Percentiles rank a stretch among this genome's conserved stretches.
These are phyloP conservation scores for Elegia similella DNA, from an alignment of 2,888 invertebrate species.

Conservation along the genomic window DNA sequence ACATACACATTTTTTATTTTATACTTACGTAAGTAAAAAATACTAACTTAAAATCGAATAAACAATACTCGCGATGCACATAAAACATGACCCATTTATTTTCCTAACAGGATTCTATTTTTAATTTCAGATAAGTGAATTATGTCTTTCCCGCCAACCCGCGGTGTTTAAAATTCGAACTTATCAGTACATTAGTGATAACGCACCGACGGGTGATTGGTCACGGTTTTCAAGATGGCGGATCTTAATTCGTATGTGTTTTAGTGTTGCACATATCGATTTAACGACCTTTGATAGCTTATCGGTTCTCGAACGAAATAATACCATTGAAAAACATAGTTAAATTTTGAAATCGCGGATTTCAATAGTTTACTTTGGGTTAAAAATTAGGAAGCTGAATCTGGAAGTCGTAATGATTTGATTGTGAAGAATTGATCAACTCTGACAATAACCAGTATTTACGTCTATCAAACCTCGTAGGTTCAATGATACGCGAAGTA, in stretches of 20 bases:
- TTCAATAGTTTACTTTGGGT: neutral
- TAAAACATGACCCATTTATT: conserved; percentile 56
- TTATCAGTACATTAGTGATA: conserved; percentile 69
- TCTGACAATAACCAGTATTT: too few relatives aligned
- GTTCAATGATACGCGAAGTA: too few relatives aligned
- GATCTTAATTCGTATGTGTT: conserved; percentile 59
- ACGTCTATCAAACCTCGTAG: too few relatives aligned
- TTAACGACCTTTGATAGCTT: conserved; percentile 56
- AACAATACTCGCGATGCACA: conserved; percentile 24
- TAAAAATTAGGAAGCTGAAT: too few relatives aligned
- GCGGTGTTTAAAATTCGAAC: conserved; percentile 65
- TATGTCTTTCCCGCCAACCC: conserved; percentile 58
- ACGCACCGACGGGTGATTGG: conserved; percentile 61
- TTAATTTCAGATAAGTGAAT: conserved; percentile 56
- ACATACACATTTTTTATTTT: too few relatives aligned
- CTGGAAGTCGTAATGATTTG: too few relatives aligned
- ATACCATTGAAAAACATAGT: conserved; percentile 13
- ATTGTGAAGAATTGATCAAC: too few relatives aligned
- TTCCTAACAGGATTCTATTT: conserved; percentile 56
- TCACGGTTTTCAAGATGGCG: conserved; percentile 71
- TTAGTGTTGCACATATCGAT: conserved; percentile 56
- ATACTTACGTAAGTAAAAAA: too few relatives aligned
- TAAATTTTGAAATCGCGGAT: neutral
- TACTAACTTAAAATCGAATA: neutral
- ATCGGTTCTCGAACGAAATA: conserved; percentile 39